These are phyloP conservation scores for Liparis tanakae DNA, from an alignment of 2,797 vertebrate genomes.

Conservation along the genomic window DNA sequence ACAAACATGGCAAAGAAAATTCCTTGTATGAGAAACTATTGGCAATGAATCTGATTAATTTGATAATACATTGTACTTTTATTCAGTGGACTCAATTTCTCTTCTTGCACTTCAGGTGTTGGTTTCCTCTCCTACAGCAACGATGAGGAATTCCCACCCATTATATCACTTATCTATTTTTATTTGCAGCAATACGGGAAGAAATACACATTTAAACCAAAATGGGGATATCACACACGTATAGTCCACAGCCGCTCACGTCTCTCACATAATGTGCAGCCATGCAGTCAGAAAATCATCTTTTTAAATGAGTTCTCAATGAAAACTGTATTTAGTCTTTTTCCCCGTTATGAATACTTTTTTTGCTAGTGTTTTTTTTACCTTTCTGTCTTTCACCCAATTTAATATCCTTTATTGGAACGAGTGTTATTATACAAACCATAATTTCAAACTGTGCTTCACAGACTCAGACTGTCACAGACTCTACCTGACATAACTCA, in stretches of 20 bases:
- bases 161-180: neutral
- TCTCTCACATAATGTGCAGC: neutral
- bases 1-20: neutral
- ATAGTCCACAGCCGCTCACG: too few species aligned
- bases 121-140: conserved; percentile 8
- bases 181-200: neutral
- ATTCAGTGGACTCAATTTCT: neutral
- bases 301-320: neutral
- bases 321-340: conserved; percentile 2
- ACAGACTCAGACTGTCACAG: too few species aligned
- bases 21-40: neutral
- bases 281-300: neutral
- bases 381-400: conserved; percentile 16
- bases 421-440: conserved; percentile 36
- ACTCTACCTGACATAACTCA: conserved; percentile 59
- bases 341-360: neutral
- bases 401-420: conserved; percentile 49
- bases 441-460: conserved; percentile 40
- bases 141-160: neutral
- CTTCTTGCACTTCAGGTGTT: neutral
- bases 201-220: conserved; percentile 4
- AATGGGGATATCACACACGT: neutral
- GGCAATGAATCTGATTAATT: neutral
- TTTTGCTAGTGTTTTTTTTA: neutral
- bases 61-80: neutral